Evolutionary conservation across 2,888 invertebrate genomes (phyloP), one percentile per base, ranked within the genome.

Genomic region (Megamerina dolium): DNA sequence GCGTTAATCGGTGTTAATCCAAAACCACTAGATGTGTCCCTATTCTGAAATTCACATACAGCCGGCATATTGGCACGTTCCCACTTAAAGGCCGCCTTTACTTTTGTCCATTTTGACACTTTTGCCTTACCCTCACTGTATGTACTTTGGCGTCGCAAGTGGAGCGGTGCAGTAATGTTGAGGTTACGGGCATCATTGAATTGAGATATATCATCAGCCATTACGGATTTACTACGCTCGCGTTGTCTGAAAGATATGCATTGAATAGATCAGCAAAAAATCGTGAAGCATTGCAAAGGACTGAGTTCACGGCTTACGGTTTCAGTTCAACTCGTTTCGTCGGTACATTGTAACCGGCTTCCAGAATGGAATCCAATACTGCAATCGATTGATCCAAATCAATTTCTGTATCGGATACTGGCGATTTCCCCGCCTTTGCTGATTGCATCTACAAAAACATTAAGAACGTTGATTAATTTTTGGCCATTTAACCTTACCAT

Each of bases 11-110:
- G 75, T 43, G 70, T 60, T 50, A 74, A 60, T 21, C 74, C 73
- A 35, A 60, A 73, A 59, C 58, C 72, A 27, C 61, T 56, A 8
- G 42, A 42, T 60, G 54, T 73, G 63, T 41, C 47, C 9, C 34
- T 40, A n/a, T 23, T 29, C 10, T 21, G 37, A 12, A 39, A 71
- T 43, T 67, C 69, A 34, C 53, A 58, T 17, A 74, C 43, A 23
- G 64, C 61, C 13, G 65, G 63, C 70, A 74, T 72, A 51, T 79
- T 80, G 0, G 86, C 86, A 55, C 83, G 82, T 62, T 88, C 87
- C 87, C 87, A 88, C 56, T 85, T 87, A 58, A 89, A 86, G 12
- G 90, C 90, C 34, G 88, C 87, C 68, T 90, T 91, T 9, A 91
- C 90, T 71, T 83, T 83, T 0, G 87, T 88, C 90, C 90, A 91